A percentile compares a stretch with the other conserved stretches of the same genome.
Conservation (phyloP, 2,888 invertebrate species). For the Anoplius nigerrimus region DNA sequence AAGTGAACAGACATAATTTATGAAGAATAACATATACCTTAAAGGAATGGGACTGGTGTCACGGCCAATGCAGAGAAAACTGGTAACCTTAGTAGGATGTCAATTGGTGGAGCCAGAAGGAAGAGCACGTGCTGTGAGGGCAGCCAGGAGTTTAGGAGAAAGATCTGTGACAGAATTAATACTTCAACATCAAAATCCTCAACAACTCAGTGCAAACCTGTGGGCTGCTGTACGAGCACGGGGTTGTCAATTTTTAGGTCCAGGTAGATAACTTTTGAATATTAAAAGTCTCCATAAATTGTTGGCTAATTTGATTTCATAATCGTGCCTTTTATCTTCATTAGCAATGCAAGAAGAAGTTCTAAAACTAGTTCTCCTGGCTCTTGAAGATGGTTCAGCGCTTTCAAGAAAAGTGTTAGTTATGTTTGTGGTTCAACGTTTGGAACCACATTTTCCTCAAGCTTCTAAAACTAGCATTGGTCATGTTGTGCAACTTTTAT, state of each 20-base stretch:
- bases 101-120: constrained; percentile 94
- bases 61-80: constrained; percentile 96
- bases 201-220: constrained; percentile 93
- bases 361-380: constrained; percentile 92
- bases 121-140: constrained; percentile 85
- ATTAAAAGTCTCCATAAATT: not conserved
- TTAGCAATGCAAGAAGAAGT: constrained; percentile 99
- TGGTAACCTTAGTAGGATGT: constrained; percentile 94
- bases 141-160: constrained; percentile 95
- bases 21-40: not conserved
- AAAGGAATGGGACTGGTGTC: constrained; percentile 79
- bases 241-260: constrained; percentile 98
- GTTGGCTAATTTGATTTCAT: not conserved
- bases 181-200: constrained; percentile 96
- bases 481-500: constrained; percentile 97
- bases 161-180: constrained; percentile 95
- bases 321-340: constrained; percentile 10
- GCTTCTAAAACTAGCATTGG: constrained; percentile 99
- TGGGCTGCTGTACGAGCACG: constrained; percentile 98
- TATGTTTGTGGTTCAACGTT: constrained; percentile 97
- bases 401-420: constrained; percentile 95
- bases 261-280: constrained; percentile 76
- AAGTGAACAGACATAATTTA: no score
- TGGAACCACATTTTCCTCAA: constrained; percentile 96
- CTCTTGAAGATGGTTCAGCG: constrained; percentile 96